Percentiles rank a stretch among this genome's conserved stretches.
Conservation (phyloP, 2,888 invertebrate genomes). For the Oscheius myriophilus region DNA sequence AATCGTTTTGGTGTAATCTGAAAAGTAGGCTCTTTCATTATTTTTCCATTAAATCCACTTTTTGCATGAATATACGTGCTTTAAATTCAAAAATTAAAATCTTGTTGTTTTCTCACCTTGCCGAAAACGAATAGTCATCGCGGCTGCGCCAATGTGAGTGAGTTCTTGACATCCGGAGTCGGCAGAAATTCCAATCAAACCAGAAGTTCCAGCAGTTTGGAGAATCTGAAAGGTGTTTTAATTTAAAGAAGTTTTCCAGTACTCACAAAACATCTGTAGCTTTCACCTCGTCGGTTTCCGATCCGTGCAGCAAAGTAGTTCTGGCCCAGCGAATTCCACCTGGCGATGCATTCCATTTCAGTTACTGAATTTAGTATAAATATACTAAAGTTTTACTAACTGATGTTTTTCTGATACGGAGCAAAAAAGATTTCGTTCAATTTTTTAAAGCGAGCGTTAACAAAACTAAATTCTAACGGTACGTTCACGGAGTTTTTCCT, state of each 20-base stretch:
- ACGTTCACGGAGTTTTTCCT: neutral
- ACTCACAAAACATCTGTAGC: conserved; percentile 49
- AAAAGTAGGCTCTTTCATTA: too few relatives aligned
- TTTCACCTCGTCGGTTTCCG: conserved; percentile 39
- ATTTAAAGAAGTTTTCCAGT: neutral
- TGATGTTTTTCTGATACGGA: neutral
- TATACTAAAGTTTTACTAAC: neutral
- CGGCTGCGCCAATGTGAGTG: conserved; percentile 45
- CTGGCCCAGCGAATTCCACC: conserved; percentile 41
- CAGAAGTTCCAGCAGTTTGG: conserved; percentile 37
- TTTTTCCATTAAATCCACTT: too few relatives aligned
- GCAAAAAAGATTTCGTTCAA: too few relatives aligned
- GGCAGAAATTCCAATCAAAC: conserved; percentile 49
- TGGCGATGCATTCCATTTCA: conserved; percentile 51
- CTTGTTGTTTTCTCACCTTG: too few relatives aligned
- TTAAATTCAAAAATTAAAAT: too few relatives aligned
- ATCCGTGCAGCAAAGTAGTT: conserved; percentile 44
- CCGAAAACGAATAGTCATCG: conserved; percentile 40
- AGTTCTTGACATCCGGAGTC: conserved; percentile 51
- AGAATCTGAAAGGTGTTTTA: conserved; percentile 34
- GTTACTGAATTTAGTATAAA: conserved; percentile 27
- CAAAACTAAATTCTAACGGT: too few relatives aligned
- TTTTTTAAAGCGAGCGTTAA: too few relatives aligned
- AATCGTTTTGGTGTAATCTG: too few relatives aligned
- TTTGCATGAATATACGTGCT: too few relatives aligned